Conservation (phyloP, 2,888 invertebrate species). For the Drosophila kambysellisi region DNA sequence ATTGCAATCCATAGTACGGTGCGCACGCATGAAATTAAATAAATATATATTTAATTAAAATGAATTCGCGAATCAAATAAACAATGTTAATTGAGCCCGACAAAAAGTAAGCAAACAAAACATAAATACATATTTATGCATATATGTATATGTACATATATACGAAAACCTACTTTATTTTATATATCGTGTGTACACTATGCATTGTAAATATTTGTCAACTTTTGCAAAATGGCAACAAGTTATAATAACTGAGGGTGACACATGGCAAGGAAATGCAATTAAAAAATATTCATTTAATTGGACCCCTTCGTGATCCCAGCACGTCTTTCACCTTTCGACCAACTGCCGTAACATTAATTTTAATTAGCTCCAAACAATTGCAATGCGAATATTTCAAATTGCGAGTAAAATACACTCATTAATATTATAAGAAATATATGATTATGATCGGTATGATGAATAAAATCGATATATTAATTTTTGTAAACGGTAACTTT, state of each 20-base stretch:
- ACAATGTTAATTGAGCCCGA: conserved; percentile 73
- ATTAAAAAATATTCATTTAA: conserved; percentile 74
- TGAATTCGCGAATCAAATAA: conserved; percentile 74
- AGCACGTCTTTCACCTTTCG: conserved; percentile 10
- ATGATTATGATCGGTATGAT: background rate
- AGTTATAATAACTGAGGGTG: conserved; percentile 44
- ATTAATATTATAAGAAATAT: background rate
- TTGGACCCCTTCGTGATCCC: conserved; percentile 38
- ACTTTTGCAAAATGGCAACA: conserved; percentile 32
- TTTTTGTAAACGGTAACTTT: background rate
- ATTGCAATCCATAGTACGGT: conserved; percentile 40
- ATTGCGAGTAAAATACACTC: conserved; percentile 30
- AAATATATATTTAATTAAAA: conserved; percentile 74
- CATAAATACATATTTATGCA: conserved; percentile 44
- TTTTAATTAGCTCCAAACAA: conserved; percentile 55
- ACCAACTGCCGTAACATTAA: conserved; percentile 68
- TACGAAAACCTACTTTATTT: background rate
- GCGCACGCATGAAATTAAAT: conserved; percentile 35
- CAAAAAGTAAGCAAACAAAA: conserved; percentile 69
- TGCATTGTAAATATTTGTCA: conserved; percentile 45
- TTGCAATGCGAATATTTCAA: conserved; percentile 26
- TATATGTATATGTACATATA: conserved; percentile 8
- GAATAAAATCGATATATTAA: background rate
- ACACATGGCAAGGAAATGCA: conserved; percentile 64
- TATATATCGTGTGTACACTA: conserved; percentile 1